Evolutionary conservation across 2,113 vertebrate species (phyloP), one percentile per base, ranked within the genome.

Genomic region (western clawed frog (Xenopus tropicalis)): DNA sequence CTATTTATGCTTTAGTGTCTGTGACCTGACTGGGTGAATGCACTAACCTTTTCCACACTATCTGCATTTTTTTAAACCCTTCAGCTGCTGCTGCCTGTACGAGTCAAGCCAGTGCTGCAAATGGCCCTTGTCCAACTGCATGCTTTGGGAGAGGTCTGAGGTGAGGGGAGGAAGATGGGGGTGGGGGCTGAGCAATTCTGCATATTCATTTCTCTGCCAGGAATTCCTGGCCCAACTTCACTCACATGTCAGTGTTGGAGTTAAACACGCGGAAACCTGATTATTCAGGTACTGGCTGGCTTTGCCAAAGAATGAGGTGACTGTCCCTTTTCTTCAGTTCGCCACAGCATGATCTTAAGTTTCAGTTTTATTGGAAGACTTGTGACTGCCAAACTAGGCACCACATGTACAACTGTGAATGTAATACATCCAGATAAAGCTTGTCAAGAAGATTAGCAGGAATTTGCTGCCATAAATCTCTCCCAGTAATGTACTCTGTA

Each of bases 41-140:
- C 22, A 9, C 78, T 86, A 88, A 84, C 86, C 87, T 90, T 88
- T 88, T 65, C 70, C 23, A 46, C 80, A 83, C 82, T 80, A 71
- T 82, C 29, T 14, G 0, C 46, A 17, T 81, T 84, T 72, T 84
- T 84, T 80, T 29, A 52, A 85, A 56, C 80, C 72, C 79, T 80
- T 84, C 88, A 91, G 89, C 88, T 92, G 88, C 78, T 79, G 62
- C 1, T 19, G 56, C 78, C 81, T 71, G 64, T 85, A 80, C 48
- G 21, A 25, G 72, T 77, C 51, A 37, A 44, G 72, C 54, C 48
- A 0, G 17, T 62, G 71, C 10, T 69, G 77, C 75, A 48, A 63
- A 65, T 73, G 81, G 83, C 82, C 61, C 21, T 72, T 81, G 80
- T 56, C 71, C 68, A 0, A 74, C 0, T 13, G 12, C 6, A 19